Conservation (phyloP, 2,797 vertebrate species). For the Carapus acus region DNA sequence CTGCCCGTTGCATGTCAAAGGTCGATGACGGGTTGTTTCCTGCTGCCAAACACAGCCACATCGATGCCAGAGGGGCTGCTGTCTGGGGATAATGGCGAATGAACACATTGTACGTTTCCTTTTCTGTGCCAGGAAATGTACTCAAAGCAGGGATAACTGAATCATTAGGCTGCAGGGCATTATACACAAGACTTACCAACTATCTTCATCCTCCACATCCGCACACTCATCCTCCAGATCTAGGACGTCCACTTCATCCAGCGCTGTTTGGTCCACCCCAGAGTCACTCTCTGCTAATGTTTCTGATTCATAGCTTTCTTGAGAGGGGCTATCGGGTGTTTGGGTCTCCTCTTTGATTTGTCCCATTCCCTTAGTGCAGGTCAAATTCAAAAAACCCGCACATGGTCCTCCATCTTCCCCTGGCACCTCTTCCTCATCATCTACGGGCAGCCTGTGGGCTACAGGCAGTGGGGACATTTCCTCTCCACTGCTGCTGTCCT, state of each 20-base stretch:
- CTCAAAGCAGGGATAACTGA: slow-evolving; percentile 34
- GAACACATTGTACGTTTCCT: neutral
- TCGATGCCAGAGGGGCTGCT: no score
- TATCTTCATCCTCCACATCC: slow-evolving; percentile 78
- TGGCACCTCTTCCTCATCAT: slow-evolving; percentile 41
- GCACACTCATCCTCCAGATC: slow-evolving; percentile 79
- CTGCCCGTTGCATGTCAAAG: no score
- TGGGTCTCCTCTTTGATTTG: slow-evolving; percentile 39
- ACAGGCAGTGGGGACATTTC: slow-evolving; percentile 66
- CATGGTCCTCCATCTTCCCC: slow-evolving; percentile 35
- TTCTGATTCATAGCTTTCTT: slow-evolving; percentile 68
- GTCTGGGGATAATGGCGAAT: no score
- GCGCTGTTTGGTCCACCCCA: slow-evolving; percentile 64
- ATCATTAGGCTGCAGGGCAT: slow-evolving; percentile 32
- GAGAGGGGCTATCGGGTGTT: slow-evolving; percentile 65
- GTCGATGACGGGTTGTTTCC: no score
- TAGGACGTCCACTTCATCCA: slow-evolving; percentile 85
- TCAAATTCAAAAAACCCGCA: slow-evolving; percentile 55
- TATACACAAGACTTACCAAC: slow-evolving; percentile 76
- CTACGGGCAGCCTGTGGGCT: slow-evolving; percentile 51
- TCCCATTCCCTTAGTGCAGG: slow-evolving; percentile 48
- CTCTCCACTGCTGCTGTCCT: slow-evolving; percentile 61
- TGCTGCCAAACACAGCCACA: no score
- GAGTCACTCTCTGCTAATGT: slow-evolving; percentile 61
- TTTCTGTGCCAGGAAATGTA: neutral